Base-by-base conservation (phyloP, 1,140 invertebrate genomes). In the Teleopsis dalmanni region DNA sequence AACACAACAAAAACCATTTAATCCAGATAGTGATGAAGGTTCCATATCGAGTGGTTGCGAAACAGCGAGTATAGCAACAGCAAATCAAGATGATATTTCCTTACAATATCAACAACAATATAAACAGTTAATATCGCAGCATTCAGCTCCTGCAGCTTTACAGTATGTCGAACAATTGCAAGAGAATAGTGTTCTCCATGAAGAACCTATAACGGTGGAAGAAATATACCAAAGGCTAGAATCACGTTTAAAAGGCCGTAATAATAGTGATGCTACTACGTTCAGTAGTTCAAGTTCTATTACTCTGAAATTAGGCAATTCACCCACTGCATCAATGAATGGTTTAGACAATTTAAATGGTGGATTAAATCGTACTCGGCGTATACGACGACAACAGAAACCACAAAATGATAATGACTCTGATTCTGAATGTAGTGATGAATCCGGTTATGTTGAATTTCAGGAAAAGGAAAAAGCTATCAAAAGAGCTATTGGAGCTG, bases 31-130 rank as follows among this genome's bases (percentile, higher is more conserved):
- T 61, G 84, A 87, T 67, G 83, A 85, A 59, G 84, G 84, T 43
- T 81, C 79, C n/a, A 81, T 86, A 59, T 86, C 84, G 42, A 85
- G 82, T 50, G 84, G 84, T 37, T 87, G 83, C 65, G 84, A 87
- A 63, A 85, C 83, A 4, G 81, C 83, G n/a, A 85, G 83, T 62
- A 85, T 83, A 2, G 81, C 78, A n/a, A 76, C 76, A 25, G 77
- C 71, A 7, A 56, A 56, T 48, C 43, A 47, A 40, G 54, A 56
- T 49, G 54, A 56, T 31, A 13, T 49, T 1, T 56, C 54, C n/a
- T 27, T 56, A 4, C 43, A 51, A 23, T 56, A 50, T 31, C 35
- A 41, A 3, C 43, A 50, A 13, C 10, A 52, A 5, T 23, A 42
- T 14, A 37, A 47, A 18, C 40, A 48, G n/a, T 11, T 52, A 3